phyloP scores from a whole-genome alignment of 2,888 invertebrate genomes.

The Yponomeuta evonymella region DNA sequence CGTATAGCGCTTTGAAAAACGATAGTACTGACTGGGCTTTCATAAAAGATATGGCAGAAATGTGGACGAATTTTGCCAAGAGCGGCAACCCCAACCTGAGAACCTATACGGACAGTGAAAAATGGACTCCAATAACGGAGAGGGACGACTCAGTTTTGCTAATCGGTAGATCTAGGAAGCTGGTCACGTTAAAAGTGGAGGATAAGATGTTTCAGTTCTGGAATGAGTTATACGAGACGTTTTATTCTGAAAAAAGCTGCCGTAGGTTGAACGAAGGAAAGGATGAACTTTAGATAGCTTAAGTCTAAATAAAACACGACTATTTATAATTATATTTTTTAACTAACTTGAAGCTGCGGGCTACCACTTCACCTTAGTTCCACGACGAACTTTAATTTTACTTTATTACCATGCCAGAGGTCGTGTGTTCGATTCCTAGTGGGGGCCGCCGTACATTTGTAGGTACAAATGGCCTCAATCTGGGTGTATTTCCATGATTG shows the following conservation, averaged over 20 bases:
- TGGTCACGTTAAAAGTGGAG: constrained; percentile 38
- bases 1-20: constrained; percentile 42
- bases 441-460: no score
- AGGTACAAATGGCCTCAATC: no score
- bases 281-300: constrained; percentile 44
- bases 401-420: no score
- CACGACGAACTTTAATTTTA: no score
- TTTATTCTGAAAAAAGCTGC: constrained; percentile 43
- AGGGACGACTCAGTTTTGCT: constrained; percentile 40
- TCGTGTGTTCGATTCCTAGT: no score
- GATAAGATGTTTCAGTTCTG: constrained; percentile 50
- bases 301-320: no score
- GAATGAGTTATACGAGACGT: constrained; percentile 46
- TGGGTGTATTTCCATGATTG: no score
- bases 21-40: constrained; percentile 44
- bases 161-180: constrained; percentile 40
- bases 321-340: no score
- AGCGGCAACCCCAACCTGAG: constrained; percentile 51
- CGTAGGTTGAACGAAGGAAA: constrained; percentile 25
- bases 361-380: no score
- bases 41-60: constrained; percentile 49
- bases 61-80: constrained; percentile 73
- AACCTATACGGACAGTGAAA: constrained; percentile 30
- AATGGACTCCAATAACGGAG: constrained; percentile 48
- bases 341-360: no score